These are phyloP conservation scores for Luffia ferchaultella DNA, from an alignment of 2,888 invertebrate genomes.

Conservation along the genomic window DNA sequence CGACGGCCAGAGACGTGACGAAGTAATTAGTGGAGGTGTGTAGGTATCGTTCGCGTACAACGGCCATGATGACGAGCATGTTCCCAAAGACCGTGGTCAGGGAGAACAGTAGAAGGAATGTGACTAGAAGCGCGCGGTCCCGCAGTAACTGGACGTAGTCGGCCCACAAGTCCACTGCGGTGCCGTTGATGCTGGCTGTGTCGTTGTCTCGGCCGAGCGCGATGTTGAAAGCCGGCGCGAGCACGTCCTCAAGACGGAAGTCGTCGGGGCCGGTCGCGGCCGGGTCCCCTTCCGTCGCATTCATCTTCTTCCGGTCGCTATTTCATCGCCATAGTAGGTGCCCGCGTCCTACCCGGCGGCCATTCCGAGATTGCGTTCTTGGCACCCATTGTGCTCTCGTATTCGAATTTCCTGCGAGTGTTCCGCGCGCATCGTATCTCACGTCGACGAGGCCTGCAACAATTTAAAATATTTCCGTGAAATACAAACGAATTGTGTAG, in stretches of 20 bases:
- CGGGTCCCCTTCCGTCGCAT: constrained; percentile 39
- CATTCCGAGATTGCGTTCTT: constrained; percentile 60
- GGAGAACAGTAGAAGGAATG: constrained; percentile 86
- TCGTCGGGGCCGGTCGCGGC: constrained; percentile 25
- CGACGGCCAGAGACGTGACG: constrained; percentile 95
- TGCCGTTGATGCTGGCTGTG: constrained; percentile 30
- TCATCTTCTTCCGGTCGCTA: constrained; percentile 54
- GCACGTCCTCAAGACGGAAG: not conserved
- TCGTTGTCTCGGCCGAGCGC: constrained; percentile 29
- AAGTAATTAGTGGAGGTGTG: constrained; percentile 98
- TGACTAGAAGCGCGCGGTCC: constrained; percentile 80
- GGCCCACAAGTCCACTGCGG: constrained; percentile 43
- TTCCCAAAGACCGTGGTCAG: constrained; percentile 95
- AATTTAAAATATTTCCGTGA: too few species aligned
- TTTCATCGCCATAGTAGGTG: constrained; percentile 48
- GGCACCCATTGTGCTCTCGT: constrained; percentile 52
- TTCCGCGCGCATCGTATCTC: not conserved
- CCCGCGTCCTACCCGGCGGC: constrained; percentile 57
- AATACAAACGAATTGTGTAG: too few species aligned
- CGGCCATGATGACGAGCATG: constrained; percentile 91
- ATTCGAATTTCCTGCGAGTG: constrained; percentile 34
- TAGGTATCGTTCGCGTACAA: constrained; percentile 90
- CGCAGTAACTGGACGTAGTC: constrained; percentile 58
- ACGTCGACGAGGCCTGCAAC: constrained; percentile 34
- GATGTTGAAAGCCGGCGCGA: constrained; percentile 23